Percentiles rank a stretch among this genome's conserved stretches.
phyloP scores from a whole-genome alignment of 30 jellyfish, hydroid and myxozoan species.

The Chironex yamaguchii region DNA sequence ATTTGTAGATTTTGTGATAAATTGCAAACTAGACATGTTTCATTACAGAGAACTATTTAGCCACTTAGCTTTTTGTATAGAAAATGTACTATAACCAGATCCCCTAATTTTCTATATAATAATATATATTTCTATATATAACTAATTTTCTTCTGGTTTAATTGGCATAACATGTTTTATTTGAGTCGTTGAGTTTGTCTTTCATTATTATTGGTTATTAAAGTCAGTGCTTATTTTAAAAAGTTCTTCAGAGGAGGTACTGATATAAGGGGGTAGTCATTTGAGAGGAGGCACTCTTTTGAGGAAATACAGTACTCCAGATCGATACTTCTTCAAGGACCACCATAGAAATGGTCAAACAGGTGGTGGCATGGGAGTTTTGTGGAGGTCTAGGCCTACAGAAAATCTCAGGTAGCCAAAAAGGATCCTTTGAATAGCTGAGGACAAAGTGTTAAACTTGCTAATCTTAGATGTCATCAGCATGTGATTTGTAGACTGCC shows the following conservation, averaged over 20 bases:
- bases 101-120: too few relatives aligned
- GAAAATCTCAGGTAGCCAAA: conserved; percentile 3
- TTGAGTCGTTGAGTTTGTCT: too few relatives aligned
- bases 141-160: too few relatives aligned
- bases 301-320: conserved; percentile 14
- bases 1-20: conserved; percentile 19
- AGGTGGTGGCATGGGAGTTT: too few relatives aligned
- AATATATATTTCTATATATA: too few relatives aligned
- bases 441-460: background rate
- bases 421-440: too few relatives aligned
- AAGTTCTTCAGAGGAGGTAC: too few relatives aligned
- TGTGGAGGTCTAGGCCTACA: conserved; percentile 30
- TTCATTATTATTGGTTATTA: too few relatives aligned
- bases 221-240: too few relatives aligned
- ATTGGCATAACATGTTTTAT: too few relatives aligned
- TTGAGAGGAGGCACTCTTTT: background rate
- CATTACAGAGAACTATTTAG: conserved; percentile 27
- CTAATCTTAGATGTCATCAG: conserved; percentile 1
- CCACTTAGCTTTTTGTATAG: background rate
- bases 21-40: conserved; percentile 21
- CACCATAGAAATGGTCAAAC: conserved; percentile 16
- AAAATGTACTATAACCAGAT: too few relatives aligned
- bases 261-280: too few relatives aligned
- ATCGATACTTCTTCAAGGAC: conserved; percentile 12
- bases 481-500: conserved; percentile 36